These are phyloP conservation scores for Drosophila biarmipes DNA, from an alignment of 1,140 invertebrate genomes.

Conservation along the genomic window DNA sequence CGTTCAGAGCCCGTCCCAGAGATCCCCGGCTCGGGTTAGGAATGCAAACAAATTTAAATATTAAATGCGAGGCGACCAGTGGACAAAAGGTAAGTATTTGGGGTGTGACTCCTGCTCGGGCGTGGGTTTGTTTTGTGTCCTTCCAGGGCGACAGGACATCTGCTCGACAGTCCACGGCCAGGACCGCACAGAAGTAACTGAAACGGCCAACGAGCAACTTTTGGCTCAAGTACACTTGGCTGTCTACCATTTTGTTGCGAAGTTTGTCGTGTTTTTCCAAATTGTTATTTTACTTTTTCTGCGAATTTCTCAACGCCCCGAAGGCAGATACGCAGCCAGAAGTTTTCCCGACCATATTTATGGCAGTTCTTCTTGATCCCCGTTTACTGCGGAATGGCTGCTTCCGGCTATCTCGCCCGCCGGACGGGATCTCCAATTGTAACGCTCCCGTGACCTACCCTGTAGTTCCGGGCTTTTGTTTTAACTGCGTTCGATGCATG, in stretches of 20 bases:
- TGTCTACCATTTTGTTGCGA: constrained; percentile 33
- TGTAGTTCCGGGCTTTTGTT: constrained; percentile 99
- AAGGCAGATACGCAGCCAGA: constrained; percentile 55
- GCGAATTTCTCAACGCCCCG: constrained; percentile 56
- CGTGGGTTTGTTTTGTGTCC: constrained; percentile 25
- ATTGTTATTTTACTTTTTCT: constrained; percentile 76
- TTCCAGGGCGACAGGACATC: constrained; percentile 63
- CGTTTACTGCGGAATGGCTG: constrained; percentile 29
- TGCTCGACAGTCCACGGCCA: constrained; percentile 57
- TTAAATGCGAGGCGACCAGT: constrained; percentile 59
- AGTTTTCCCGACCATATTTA: constrained; percentile 69
- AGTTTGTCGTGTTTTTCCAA: constrained; percentile 67
- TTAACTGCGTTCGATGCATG: constrained; percentile 88
- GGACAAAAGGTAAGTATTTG: constrained; percentile 24
- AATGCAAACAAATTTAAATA: constrained; percentile 81
- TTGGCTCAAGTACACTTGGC: constrained; percentile 63
- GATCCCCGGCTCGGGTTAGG: constrained; percentile 47
- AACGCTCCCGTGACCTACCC: constrained; percentile 98
- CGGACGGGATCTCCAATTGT: constrained; percentile 19
- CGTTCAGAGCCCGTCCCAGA: neutral
- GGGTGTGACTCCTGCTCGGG: neutral
- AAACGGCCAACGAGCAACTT: constrained; percentile 62
- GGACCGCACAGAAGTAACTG: constrained; percentile 44
- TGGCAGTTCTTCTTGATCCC: constrained; percentile 61
- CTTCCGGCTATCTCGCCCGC: constrained; percentile 33